phyloP scores from a whole-genome alignment of 2,113 vertebrate genomes.

The Colaptes auratus region DNA sequence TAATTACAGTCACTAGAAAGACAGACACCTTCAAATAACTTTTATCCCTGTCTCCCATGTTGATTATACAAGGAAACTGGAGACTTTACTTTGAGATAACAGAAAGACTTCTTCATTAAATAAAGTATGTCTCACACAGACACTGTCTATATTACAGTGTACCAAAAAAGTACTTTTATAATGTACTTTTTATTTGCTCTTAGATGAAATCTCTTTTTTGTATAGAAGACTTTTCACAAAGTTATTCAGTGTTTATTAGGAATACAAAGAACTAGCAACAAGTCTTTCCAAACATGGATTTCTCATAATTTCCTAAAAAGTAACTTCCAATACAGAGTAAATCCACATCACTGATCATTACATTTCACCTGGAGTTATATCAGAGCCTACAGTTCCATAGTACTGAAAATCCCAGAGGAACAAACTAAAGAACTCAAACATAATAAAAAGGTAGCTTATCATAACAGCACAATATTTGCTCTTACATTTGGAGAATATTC shows the following conservation, averaged over 20 bases:
- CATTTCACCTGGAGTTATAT: not conserved
- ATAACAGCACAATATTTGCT: not conserved
- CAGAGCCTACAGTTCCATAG: not conserved
- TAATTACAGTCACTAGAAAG: not conserved
- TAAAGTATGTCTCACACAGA: not conserved
- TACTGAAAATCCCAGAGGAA: not conserved
- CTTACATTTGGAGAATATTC: not conserved
- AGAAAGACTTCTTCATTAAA: not conserved
- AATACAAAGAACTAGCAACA: not conserved
- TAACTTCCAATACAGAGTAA: not conserved
- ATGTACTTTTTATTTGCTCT: not conserved
- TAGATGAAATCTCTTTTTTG: not conserved
- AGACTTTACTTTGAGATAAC: not conserved
- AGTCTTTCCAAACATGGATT: not conserved
- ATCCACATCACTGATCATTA: not conserved
- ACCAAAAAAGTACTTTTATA: not conserved
- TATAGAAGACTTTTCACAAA: not conserved
- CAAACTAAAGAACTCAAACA: not conserved
- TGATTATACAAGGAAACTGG: not conserved
- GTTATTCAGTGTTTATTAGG: not conserved
- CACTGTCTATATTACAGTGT: not conserved
- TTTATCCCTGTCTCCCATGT: not conserved
- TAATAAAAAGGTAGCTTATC: not conserved
- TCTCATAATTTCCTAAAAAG: not conserved
- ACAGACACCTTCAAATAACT: not conserved